Evolutionary conservation across 1,140 invertebrate genomes (phyloP), one percentile per base, ranked within the genome.

Genomic region (Meteorus sp.): DNA sequence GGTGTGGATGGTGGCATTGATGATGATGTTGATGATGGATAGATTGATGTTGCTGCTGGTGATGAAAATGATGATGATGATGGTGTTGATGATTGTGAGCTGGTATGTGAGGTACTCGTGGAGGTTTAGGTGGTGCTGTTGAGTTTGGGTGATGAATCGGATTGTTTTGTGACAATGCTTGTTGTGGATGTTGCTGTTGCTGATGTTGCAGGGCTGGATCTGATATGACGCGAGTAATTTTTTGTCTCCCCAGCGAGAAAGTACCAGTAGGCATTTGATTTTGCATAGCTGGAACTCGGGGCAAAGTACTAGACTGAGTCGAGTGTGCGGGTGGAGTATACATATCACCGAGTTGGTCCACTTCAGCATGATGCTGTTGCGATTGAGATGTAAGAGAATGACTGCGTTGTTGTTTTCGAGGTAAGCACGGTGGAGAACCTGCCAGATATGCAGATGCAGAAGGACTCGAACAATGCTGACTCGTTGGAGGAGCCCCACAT

Each of bases 81-180:
- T 71, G 70, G 60, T 65, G 65, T 33, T 59, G 59, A 27, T 68
- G 70, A 39, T 66, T 70, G 55, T 70, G 74, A 48, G n/a, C n/a
- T n/a, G 56, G 66, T 7, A 62, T 58, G 45, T 67, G 84, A 11
- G 86, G 86, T 50, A 87, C 73, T 56, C 88, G 74, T 23, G 87
- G 86, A 3, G 88, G 89, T 78, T 91, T 91, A 0, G 89, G 89
- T 7, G 89, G 89, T 6, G 89, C 86, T 2, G 73, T 73, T 8
- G 75, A 56, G 54, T 66, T 60, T 37, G 67, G 61, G 0, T 72
- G 75, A 44, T 76, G 72, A 22, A 70, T 69, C 7, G 65, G 31
- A 20, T 52, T 69, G 4, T 68, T 65, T 17, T 67, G 64, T 17
- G 60, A 63, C 27, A 52, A 43, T 39, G 47, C 52, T 45, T 59